Base-by-base conservation (phyloP, 2,888 invertebrate genomes). In the Julus scandinavius region DNA sequence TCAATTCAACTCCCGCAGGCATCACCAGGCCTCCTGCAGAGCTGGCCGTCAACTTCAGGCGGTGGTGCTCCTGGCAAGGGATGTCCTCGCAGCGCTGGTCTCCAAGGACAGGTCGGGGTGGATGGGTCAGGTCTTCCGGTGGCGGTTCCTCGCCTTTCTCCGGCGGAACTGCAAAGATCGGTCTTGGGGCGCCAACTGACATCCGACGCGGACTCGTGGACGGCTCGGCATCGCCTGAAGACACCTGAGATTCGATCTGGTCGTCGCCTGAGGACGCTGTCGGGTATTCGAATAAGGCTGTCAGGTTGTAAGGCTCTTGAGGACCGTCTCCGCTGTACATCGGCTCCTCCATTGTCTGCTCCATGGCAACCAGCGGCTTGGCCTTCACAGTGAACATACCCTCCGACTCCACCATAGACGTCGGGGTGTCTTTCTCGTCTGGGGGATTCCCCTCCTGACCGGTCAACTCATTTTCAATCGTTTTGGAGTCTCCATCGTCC, bases 261-360 rank as follows among this genome's bases (percentile, higher is more conserved):
- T 63, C 63, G 5, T 63, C 63, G n/a, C 63, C 63, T n/a, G 63
- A 63, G 15, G 63, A 63, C 15, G 58, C 11, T 58, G 58, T 4
- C 17, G 11, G 58, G 63, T 20, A 63, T 3, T 63, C 63, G 13
- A 4, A 20, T 20, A 3, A 63, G 63, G 20, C n/a, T 20, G 63
- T 63, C 20, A 63, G 63, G 63, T 63, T 63, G n/a, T n/a, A 20
- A 5, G 63, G 63, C 63, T 63, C 63, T n/a, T n/a, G 63, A 15
- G 63, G 5, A 20, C 63, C 63, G 20, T 63, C 63, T 15, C 63
- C 63, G 63, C 63, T 63, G 63, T n/a, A 63, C 20, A 9, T 15
- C n/a, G 63, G 63, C 20, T 63, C 63, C 63, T 63, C 63, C 63
- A 63, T n/a, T 20, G 63, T 63, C 63, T 63, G 63, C 63, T 63